A percentile compares a stretch with the other conserved stretches of the same genome.
Evolutionary conservation across 2,113 vertebrate species (phyloP).

Genomic region (Sorex fumeus): DNA sequence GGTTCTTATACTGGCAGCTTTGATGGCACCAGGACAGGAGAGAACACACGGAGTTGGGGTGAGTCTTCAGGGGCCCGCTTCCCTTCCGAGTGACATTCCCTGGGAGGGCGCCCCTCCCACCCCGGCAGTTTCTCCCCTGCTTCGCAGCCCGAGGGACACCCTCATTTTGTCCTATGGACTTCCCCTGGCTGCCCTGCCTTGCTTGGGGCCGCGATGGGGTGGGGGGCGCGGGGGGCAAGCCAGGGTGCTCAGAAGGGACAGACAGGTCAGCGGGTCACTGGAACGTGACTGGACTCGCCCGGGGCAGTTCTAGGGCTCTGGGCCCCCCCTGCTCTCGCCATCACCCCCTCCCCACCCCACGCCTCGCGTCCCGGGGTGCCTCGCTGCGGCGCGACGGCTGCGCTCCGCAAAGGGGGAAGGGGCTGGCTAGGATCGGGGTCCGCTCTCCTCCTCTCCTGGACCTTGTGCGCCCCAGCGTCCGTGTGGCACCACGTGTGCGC

Average conservation of each 20-base stretch:
- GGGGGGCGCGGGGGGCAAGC: background rate
- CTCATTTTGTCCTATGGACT: too few species aligned
- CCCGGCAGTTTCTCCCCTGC: background rate
- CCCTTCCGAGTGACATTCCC: background rate
- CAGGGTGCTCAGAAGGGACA: conserved; percentile 42
- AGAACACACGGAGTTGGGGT: background rate
- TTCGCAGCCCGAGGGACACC: too few species aligned
- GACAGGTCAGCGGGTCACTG: background rate
- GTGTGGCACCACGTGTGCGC: background rate
- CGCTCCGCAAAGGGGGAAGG: background rate
- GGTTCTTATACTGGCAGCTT: background rate
- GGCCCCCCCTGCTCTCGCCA: background rate
- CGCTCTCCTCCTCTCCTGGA: background rate
- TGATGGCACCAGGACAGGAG: too few species aligned
- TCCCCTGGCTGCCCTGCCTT: too few species aligned
- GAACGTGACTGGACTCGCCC: background rate
- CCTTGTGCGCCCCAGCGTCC: background rate
- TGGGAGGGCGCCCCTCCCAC: background rate
- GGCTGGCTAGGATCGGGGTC: background rate
- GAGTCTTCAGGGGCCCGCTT: background rate
- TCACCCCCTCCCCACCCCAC: too few species aligned
- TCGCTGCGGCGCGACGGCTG: background rate
- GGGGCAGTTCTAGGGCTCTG: background rate
- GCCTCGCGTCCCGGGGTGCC: background rate
- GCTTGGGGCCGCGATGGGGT: too few species aligned